Evolutionary conservation across 1,140 invertebrate species (phyloP).

Genomic region (Drosophila ananassae): DNA sequence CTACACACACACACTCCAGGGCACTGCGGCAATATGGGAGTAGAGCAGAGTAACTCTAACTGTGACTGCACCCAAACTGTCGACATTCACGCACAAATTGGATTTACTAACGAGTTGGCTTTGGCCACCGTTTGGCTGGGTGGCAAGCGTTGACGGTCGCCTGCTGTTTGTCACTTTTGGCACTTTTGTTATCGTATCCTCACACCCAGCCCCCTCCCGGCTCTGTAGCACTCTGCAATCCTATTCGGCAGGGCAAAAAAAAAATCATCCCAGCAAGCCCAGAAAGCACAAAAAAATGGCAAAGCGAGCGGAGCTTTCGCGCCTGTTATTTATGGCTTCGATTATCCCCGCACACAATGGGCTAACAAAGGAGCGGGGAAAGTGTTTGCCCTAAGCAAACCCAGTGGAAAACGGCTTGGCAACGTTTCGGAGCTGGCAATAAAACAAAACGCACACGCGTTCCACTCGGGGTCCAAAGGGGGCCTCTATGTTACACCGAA

Average conservation of each 20-base stretch:
- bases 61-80: slow-evolving; percentile 69
- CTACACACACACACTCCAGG: neutral
- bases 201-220: neutral
- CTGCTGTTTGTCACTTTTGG: slow-evolving; percentile 80
- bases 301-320: slow-evolving; percentile 59
- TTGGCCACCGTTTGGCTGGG: slow-evolving; percentile 3
- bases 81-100: slow-evolving; percentile 81
- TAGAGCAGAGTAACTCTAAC: slow-evolving; percentile 28
- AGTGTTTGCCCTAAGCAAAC: slow-evolving; percentile 67
- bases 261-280: neutral
- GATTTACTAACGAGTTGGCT: slow-evolving; percentile 76
- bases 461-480: slow-evolving; percentile 18
- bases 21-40: slow-evolving; percentile 13
- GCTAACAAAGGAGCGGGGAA: slow-evolving; percentile 61
- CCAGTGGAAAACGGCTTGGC: slow-evolving; percentile 59
- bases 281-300: slow-evolving; percentile 19
- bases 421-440: slow-evolving; percentile 65
- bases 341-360: slow-evolving; percentile 78
- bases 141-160: slow-evolving; percentile 57
- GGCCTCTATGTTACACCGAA: neutral
- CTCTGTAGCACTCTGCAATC: slow-evolving; percentile 11
- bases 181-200: slow-evolving; percentile 73
- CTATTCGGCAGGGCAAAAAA: slow-evolving; percentile 11
- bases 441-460: slow-evolving; percentile 78
- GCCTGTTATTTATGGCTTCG: slow-evolving; percentile 82